These are phyloP conservation scores for Mormyrus proboscirostris DNA, from an alignment of 2,797 vertebrate species.

Conservation along the genomic window DNA sequence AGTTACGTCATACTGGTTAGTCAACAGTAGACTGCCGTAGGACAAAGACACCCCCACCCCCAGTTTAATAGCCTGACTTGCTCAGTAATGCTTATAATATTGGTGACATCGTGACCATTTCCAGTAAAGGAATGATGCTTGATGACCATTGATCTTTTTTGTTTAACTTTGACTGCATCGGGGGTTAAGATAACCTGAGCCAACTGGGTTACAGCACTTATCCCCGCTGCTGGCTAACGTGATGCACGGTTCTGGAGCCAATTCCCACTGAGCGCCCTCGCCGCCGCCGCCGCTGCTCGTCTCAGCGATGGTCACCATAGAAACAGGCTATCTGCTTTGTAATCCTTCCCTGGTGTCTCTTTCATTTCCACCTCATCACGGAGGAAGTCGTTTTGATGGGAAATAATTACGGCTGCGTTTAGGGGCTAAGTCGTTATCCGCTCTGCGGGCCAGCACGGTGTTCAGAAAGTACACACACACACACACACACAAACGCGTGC, in stretches of 20 bases:
- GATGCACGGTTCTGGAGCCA: not conserved
- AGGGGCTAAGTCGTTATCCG: conserved; percentile 52
- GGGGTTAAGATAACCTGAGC: not conserved
- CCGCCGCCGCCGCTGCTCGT: not conserved
- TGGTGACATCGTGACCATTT: not conserved
- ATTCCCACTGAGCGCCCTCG: not conserved
- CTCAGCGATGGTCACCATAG: conserved; percentile 20
- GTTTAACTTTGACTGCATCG: not conserved
- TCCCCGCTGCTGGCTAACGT: not conserved
- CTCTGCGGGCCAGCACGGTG: conserved; percentile 24
- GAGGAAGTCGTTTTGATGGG: conserved; percentile 20
- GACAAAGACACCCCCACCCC: not conserved
- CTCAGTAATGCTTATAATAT: not conserved
- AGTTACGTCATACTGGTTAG: not conserved
- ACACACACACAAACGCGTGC: conserved; percentile 37
- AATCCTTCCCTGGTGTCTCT: not conserved
- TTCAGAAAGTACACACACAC: conserved; percentile 43
- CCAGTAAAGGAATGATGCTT: not conserved
- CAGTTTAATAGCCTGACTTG: not conserved
- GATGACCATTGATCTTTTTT: not conserved
- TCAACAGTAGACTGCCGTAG: not conserved
- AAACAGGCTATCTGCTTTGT: conserved; percentile 20
- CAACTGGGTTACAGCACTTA: not conserved
- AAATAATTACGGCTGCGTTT: conserved; percentile 35
- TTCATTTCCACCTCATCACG: conserved; percentile 22